phyloP scores from a whole-genome alignment of 2,113 vertebrate genomes.

The Odontesthes bonariensis region DNA sequence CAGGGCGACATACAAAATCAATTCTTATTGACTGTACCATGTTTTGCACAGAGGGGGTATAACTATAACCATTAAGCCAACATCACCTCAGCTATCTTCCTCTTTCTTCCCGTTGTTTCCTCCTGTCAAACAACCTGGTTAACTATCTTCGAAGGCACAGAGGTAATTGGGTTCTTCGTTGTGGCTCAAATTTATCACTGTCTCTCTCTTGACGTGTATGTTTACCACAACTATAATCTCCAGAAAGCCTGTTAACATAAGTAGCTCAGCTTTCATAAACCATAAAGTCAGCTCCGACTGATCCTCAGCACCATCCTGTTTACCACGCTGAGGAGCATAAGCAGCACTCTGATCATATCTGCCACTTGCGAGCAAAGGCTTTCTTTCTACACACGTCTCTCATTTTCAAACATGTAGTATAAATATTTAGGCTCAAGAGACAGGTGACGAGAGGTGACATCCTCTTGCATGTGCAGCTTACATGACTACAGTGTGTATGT shows the following conservation, averaged over 20 bases:
- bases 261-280: constrained; percentile 83
- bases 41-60: constrained; percentile 40
- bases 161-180: constrained; percentile 75
- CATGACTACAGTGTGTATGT: constrained; percentile 43
- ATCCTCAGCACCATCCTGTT: constrained; percentile 83
- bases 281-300: constrained; percentile 84
- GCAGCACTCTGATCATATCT: constrained; percentile 78
- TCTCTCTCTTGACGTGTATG: constrained; percentile 80
- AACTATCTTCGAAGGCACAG: constrained; percentile 55
- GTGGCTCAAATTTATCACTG: constrained; percentile 66
- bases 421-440: constrained; percentile 77
- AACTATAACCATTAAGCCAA: constrained; percentile 46
- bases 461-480: constrained; percentile 63
- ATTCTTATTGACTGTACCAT: constrained; percentile 60
- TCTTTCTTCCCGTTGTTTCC: constrained; percentile 17
- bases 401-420: constrained; percentile 73
- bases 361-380: constrained; percentile 62
- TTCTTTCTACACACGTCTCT: constrained; percentile 62
- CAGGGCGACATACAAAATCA: constrained; percentile 59
- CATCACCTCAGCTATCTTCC: constrained; percentile 65
- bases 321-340: constrained; percentile 77
- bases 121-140: constrained; percentile 67
- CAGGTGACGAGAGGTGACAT: constrained; percentile 73
- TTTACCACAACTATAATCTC: constrained; percentile 84
- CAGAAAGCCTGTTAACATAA: constrained; percentile 86